Evolutionary conservation across 2,888 invertebrate species (phyloP).

Genomic region (Megamerina dolium): DNA sequence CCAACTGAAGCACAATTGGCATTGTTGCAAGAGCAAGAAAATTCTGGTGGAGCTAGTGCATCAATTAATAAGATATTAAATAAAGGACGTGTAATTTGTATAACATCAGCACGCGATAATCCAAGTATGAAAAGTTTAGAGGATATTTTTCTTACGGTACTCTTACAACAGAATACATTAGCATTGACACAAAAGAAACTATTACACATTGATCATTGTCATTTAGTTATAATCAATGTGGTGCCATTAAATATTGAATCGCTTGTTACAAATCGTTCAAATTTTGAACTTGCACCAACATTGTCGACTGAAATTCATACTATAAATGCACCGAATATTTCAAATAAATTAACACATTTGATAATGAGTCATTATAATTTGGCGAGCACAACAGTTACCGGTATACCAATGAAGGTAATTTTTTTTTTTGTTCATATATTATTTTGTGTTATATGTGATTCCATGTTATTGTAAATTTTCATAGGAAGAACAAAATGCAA

Average conservation of each 20-base stretch:
- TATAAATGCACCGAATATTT: slow-evolving; percentile 66
- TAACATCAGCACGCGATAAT: slow-evolving; percentile 83
- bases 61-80: slow-evolving; percentile 30
- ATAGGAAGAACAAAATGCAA: slow-evolving; percentile 91
- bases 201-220: slow-evolving; percentile 77
- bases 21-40: slow-evolving; percentile 22
- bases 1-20: slow-evolving; percentile 69
- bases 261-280: slow-evolving; percentile 65
- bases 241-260: slow-evolving; percentile 76
- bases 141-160: slow-evolving; percentile 76
- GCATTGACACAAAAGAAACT: slow-evolving; percentile 57
- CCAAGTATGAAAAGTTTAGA: slow-evolving; percentile 79
- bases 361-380: slow-evolving; percentile 83
- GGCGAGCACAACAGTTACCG: slow-evolving; percentile 93
- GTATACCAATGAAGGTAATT: slow-evolving; percentile 90
- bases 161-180: slow-evolving; percentile 74
- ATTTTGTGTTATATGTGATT: neutral
- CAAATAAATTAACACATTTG: slow-evolving; percentile 67
- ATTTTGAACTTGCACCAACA: slow-evolving; percentile 66
- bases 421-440: slow-evolving; percentile 38
- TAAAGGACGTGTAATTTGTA: slow-evolving; percentile 78
- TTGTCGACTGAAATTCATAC: slow-evolving; percentile 76
- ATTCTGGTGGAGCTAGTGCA: slow-evolving; percentile 11
- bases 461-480: neutral
- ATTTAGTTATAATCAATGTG: slow-evolving; percentile 83